phyloP scores from a whole-genome alignment of 2,113 vertebrate genomes.

The Phyllopteryx taeniolatus region DNA sequence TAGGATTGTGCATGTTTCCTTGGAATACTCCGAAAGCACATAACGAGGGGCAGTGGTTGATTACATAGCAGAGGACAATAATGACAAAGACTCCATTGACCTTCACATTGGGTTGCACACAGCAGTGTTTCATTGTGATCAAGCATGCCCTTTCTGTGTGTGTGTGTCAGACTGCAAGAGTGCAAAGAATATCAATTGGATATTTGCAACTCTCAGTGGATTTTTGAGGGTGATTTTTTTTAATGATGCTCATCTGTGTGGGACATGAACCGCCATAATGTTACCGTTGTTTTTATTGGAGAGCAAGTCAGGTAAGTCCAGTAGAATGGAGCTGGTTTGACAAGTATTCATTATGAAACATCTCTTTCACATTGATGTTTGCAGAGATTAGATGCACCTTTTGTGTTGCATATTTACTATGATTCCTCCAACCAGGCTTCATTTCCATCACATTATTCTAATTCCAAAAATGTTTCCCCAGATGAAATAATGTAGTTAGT shows the following conservation, averaged over 20 bases:
- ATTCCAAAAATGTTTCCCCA: neutral
- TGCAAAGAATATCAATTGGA: constrained; percentile 62
- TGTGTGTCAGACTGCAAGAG: constrained; percentile 34
- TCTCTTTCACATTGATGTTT: constrained; percentile 3
- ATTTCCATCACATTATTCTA: neutral
- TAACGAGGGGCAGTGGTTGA: neutral
- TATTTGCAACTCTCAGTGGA: constrained; percentile 61
- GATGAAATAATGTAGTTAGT: neutral
- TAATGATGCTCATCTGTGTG: constrained; percentile 32
- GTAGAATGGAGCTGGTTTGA: neutral
- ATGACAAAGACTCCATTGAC: constrained; percentile 15
- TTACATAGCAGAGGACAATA: constrained; percentile 11
- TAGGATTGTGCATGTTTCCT: neutral
- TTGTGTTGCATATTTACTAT: neutral
- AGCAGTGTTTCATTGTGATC: constrained; percentile 39
- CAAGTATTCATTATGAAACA: neutral
- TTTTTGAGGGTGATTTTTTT: constrained; percentile 7
- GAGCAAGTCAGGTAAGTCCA: neutral
- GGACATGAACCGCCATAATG: constrained; percentile 20
- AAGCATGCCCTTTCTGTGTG: constrained; percentile 39
- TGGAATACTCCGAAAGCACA: constrained; percentile 7
- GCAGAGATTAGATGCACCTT: neutral
- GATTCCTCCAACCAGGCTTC: neutral
- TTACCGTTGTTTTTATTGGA: neutral
- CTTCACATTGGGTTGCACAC: constrained; percentile 4